Evolutionary conservation across 2,888 invertebrate species (phyloP).

Genomic region (Melipona bicolor): DNA sequence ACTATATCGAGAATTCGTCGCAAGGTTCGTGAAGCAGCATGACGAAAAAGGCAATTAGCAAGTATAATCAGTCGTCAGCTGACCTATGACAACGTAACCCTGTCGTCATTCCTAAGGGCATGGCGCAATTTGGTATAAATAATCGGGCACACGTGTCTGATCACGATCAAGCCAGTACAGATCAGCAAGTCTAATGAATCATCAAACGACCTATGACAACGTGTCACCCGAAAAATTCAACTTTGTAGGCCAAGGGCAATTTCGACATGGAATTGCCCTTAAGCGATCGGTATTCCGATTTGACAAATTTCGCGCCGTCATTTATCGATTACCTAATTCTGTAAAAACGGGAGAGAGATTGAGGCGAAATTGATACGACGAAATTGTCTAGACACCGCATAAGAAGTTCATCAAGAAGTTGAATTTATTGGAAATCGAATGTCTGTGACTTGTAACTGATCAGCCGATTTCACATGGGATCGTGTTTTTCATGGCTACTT

Average conservation of each 20-base stretch:
- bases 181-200: constrained; percentile 57
- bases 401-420: too few species aligned
- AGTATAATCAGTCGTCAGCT: constrained; percentile 57
- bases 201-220: constrained; percentile 52
- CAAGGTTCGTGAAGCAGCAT: constrained; percentile 1
- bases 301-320: not conserved
- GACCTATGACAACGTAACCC: constrained; percentile 60
- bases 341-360: too few species aligned
- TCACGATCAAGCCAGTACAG: not conserved
- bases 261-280: too few species aligned
- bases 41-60: constrained; percentile 46
- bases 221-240: constrained; percentile 45
- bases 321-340: not conserved
- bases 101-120: constrained; percentile 44
- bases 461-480: too few species aligned
- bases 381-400: too few species aligned
- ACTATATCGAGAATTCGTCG: constrained; percentile 23
- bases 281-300: too few species aligned
- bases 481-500: too few species aligned
- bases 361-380: too few species aligned
- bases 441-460: too few species aligned
- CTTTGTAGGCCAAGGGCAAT: constrained; percentile 35
- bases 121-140: constrained; percentile 49
- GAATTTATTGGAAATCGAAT: too few species aligned
- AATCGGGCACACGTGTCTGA: constrained; percentile 3